Conservation (phyloP, 2,797 vertebrate species). For the Coranthus polyacanthus region DNA sequence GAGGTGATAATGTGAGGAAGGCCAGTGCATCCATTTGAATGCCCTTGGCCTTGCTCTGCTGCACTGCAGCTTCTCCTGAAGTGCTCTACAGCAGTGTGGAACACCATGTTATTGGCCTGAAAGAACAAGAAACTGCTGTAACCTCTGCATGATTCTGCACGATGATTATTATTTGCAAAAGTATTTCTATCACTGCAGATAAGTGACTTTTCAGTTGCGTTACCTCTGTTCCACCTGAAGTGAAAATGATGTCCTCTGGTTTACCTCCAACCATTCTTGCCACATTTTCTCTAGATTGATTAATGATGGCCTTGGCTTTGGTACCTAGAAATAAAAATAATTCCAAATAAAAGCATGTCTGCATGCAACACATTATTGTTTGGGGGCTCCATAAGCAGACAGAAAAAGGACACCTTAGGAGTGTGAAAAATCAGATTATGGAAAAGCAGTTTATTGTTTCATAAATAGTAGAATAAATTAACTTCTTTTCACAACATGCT, state of each 20-base stretch:
- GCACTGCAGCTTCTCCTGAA: conserved; percentile 75
- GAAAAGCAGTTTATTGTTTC: background rate
- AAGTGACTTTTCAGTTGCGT: background rate
- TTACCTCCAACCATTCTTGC: conserved; percentile 90
- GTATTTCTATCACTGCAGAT: too few species aligned
- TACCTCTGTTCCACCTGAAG: conserved; percentile 97
- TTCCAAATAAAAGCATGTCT: background rate
- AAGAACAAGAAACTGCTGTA: conserved; percentile 17
- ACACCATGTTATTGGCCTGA: conserved; percentile 94
- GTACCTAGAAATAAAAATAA: conserved; percentile 76
- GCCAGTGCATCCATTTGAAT: conserved; percentile 31
- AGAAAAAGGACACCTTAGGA: background rate
- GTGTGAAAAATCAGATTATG: background rate
- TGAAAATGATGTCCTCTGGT: conserved; percentile 92
- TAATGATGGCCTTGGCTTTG: conserved; percentile 89
- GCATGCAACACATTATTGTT: background rate
- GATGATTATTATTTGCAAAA: background rate
- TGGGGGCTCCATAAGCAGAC: too few species aligned
- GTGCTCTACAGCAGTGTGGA: conserved; percentile 87
- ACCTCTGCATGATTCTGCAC: background rate
- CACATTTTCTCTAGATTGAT: conserved; percentile 86
- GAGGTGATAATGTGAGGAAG: conserved; percentile 90
- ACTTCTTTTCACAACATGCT: too few species aligned
- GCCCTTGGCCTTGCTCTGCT: conserved; percentile 15
- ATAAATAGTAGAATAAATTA: too few species aligned